Conservation (phyloP, 2,113 vertebrate species). For the Psilopsiagon aurifrons region DNA sequence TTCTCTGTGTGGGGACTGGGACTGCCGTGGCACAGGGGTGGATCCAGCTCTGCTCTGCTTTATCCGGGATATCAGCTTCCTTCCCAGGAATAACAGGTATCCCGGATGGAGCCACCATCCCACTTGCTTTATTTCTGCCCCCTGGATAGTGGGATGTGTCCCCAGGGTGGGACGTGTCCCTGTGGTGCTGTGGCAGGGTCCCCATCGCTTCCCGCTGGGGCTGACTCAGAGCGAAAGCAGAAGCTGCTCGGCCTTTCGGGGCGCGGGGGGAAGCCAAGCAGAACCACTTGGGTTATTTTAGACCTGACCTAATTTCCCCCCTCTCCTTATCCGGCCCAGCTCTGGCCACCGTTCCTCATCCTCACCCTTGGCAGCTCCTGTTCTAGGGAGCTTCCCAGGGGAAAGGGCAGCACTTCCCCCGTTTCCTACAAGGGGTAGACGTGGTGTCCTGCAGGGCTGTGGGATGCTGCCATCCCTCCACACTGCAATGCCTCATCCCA, state of each 20-base stretch:
- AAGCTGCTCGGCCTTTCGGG: slow-evolving; percentile 59
- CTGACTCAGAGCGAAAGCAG: slow-evolving; percentile 83
- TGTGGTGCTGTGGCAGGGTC: not conserved
- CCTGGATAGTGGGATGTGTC: fast-evolving
- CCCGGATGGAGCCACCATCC: not conserved
- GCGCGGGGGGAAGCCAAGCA: slow-evolving; percentile 72
- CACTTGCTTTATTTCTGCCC: not conserved
- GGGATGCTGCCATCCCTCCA: not conserved
- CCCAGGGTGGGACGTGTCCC: not conserved
- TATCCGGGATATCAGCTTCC: not conserved
- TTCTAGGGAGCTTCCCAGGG: not conserved
- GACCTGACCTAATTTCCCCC: slow-evolving; percentile 69
- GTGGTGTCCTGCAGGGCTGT: not conserved
- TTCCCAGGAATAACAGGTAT: not conserved
- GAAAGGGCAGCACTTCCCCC: not conserved
- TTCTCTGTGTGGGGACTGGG: not conserved
- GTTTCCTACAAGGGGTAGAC: not conserved
- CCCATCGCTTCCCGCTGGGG: not conserved
- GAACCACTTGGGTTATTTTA: slow-evolving; percentile 78
- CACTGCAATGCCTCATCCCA: not conserved
- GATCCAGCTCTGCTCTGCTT: not conserved
- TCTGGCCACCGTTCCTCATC: not conserved
- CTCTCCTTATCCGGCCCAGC: not conserved
- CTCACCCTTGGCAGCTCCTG: not conserved
- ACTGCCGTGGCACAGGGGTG: not conserved